A percentile compares a stretch with the other conserved stretches of the same genome.
These are phyloP conservation scores for Ophioninae sp. DNA, from an alignment of 2,888 invertebrate genomes.

Conservation along the genomic window DNA sequence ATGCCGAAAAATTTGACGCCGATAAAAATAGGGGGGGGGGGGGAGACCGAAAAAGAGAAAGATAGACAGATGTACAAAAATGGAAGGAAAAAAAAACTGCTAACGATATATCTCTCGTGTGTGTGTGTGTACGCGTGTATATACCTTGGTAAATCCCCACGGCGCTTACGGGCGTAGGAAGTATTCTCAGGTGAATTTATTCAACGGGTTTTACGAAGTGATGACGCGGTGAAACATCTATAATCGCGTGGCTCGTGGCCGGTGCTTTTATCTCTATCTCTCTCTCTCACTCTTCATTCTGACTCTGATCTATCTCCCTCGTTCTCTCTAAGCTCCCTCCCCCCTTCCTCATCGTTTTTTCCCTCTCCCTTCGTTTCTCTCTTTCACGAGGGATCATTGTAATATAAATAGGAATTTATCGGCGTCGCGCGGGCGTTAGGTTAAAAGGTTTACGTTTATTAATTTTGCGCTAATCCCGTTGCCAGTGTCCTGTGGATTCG, in stretches of 20 bases:
- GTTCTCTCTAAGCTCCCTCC: background rate
- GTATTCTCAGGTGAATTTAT: constrained; percentile 64
- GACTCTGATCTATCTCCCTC: constrained; percentile 21
- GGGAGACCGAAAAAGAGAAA: constrained; percentile 16
- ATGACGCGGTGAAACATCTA: constrained; percentile 77
- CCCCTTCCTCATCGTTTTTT: background rate
- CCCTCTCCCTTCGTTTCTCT: constrained; percentile 11
- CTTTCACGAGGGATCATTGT: constrained; percentile 70
- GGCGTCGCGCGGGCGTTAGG: constrained; percentile 74
- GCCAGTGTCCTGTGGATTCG: constrained; percentile 63
- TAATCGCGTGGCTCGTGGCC: constrained; percentile 76
- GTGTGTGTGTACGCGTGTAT: constrained; percentile 19
- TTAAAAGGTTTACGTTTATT: constrained; percentile 79
- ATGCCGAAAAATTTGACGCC: constrained; percentile 7
- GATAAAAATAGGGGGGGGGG: constrained; percentile 26
- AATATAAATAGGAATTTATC: constrained; percentile 80
- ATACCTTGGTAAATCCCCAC: constrained; percentile 47
- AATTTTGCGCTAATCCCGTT: constrained; percentile 76
- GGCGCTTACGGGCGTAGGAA: constrained; percentile 63
- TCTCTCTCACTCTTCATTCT: constrained; percentile 17
- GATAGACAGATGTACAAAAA: constrained; percentile 20
- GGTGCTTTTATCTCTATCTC: constrained; percentile 52
- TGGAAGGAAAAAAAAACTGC: constrained; percentile 38
- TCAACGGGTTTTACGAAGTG: constrained; percentile 77
- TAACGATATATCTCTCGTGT: constrained; percentile 53